A percentile compares a stretch with the other conserved stretches of the same genome.
Evolutionary conservation across 2,113 vertebrate genomes (phyloP).

Genomic region (Mugil cephalus): DNA sequence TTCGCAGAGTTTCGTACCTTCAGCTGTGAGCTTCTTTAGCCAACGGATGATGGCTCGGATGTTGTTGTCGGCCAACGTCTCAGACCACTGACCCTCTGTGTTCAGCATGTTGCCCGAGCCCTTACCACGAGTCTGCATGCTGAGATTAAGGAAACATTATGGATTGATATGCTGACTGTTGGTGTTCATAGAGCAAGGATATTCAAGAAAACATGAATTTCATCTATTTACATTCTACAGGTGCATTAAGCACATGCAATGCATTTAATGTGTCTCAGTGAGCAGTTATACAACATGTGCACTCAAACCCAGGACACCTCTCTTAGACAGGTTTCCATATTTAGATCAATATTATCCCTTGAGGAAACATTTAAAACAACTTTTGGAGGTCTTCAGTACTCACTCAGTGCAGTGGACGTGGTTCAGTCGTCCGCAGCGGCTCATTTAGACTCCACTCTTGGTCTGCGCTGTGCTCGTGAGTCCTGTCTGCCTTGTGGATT

Average conservation of each 20-base stretch:
- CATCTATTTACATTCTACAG: too few species aligned
- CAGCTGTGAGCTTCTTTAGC: constrained; percentile 32
- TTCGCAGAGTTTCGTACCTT: constrained; percentile 47
- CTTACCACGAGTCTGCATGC: not conserved
- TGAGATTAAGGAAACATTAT: not conserved
- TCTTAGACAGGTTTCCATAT: constrained; percentile 16
- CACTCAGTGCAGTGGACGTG: constrained; percentile 27
- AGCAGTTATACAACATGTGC: too few species aligned
- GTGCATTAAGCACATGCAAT: not conserved
- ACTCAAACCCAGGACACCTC: not conserved
- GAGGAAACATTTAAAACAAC: too few species aligned
- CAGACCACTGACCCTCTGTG: constrained; percentile 60
- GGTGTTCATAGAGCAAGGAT: not conserved
- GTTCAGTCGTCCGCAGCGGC: not conserved
- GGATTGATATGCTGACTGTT: too few species aligned
- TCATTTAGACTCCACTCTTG: constrained; percentile 2
- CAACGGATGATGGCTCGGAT: constrained; percentile 60
- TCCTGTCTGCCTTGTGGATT: constrained; percentile 52
- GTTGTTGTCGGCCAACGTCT: constrained; percentile 66
- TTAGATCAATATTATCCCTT: constrained; percentile 12
- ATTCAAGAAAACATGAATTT: not conserved
- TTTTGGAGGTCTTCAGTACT: constrained; percentile 29
- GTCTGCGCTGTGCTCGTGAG: constrained; percentile 8
- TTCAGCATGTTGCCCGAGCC: constrained; percentile 41
- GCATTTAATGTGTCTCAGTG: not conserved